Evolutionary conservation across 2,797 vertebrate species (phyloP), one percentile per base, ranked within the genome.

Genomic region (Botia kubotai): DNA sequence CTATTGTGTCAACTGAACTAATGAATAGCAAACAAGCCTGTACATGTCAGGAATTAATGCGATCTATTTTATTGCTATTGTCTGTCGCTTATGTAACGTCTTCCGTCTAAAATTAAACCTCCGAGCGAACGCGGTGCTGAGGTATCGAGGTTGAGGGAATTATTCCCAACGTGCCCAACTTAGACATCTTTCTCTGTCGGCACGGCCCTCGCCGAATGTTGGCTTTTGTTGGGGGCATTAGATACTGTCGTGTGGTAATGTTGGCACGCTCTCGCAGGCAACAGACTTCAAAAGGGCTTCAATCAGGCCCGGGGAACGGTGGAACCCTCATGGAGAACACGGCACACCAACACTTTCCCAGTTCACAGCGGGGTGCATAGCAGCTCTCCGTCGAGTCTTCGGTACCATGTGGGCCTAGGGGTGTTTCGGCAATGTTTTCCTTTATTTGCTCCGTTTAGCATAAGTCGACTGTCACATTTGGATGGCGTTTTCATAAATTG

Each of bases 401-500:
- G 89, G 91, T 92, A 94, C 93, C 94, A 95, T 95, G 94, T 95
- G 94, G 93, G 93, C 93, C 94, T 94, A 93, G 93, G 94, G 94
- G 94, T 94, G 93, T 95, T 94, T 95, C 92, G 92, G 94, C 94
- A 95, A 95, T 95, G 94, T 95, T 95, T 95, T 94, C 92, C 93
- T 94, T 92, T 94, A 94, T 95, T 94, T 95, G 93, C 94, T 92
- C 92, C 92, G 85, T 93, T 93, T 93, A 94, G 91, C 94, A 95
- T 95, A 95, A 93, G 94, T 94, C 93, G 91, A 92, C 93, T 95
- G 94, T 94, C 94, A 94, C 94, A 94, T 95, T 95, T 95, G 94
- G 94, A 94, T 88, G 92, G 91, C 92, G 92, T 91, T 92, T 93
- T 93, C 91, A 91, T 93, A 93, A 93, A 94, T 94, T 93, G 92